A percentile compares a stretch with the other conserved stretches of the same genome.
Evolutionary conservation across 2,113 vertebrate species (phyloP).

Genomic region (Heloderma charlesbogerti): DNA sequence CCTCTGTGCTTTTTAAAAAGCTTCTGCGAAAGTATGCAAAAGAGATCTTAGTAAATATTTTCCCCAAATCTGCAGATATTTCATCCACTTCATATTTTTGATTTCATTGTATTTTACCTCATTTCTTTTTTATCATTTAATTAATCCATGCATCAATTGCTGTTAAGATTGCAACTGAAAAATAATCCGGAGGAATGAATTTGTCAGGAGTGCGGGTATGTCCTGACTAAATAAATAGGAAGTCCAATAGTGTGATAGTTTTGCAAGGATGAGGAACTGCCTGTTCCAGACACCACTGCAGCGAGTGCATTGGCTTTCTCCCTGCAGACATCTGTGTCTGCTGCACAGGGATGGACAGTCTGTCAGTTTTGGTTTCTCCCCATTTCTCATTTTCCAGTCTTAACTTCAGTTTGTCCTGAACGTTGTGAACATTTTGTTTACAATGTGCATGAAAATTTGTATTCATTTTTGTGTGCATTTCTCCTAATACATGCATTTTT

Average conservation of each 20-base stretch:
- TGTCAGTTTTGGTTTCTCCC: too few relatives aligned
- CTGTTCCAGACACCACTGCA: too few relatives aligned
- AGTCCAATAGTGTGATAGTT: background rate
- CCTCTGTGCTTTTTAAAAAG: slow-evolving; percentile 31
- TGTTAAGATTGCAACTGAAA: background rate
- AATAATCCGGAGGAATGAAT: background rate
- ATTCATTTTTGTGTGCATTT: too few relatives aligned
- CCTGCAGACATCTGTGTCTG: background rate
- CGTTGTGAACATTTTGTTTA: too few relatives aligned
- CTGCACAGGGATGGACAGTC: background rate
- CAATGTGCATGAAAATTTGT: too few relatives aligned
- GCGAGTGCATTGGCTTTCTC: background rate
- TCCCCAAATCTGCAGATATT: slow-evolving; percentile 12
- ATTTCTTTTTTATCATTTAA: background rate
- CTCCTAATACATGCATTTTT: too few relatives aligned
- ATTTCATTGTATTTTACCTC: background rate
- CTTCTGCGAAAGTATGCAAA: slow-evolving; percentile 40
- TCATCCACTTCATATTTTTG: background rate
- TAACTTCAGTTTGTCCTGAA: too few relatives aligned
- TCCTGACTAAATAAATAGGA: background rate
- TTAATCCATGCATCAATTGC: background rate
- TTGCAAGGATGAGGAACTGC: background rate
- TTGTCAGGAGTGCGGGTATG: background rate
- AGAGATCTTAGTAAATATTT: slow-evolving; percentile 36
- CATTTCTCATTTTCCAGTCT: too few relatives aligned